Conservation (phyloP, 2,797 vertebrate species). For the Pangasius macronema region DNA sequence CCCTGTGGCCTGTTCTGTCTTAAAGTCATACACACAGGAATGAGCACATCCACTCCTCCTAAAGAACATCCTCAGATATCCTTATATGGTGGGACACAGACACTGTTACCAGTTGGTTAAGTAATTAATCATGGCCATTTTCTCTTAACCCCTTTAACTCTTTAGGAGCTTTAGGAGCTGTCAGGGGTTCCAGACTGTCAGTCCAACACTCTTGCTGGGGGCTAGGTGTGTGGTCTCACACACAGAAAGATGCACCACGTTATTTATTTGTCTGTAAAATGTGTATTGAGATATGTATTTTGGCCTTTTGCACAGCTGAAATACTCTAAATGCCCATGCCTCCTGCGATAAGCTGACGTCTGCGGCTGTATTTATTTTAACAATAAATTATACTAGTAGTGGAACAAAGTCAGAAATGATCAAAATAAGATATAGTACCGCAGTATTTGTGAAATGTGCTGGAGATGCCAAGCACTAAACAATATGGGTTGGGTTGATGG, state of each 20-base stretch:
- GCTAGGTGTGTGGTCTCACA: not conserved
- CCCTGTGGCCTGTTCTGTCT: not conserved
- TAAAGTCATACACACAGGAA: conserved; percentile 10
- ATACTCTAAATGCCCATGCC: not conserved
- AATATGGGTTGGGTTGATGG: not conserved
- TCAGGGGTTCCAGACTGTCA: not conserved
- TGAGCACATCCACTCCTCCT: not conserved
- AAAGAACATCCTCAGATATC: conserved; percentile 5
- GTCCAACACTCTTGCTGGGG: not conserved
- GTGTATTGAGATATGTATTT: not conserved
- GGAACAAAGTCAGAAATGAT: not conserved
- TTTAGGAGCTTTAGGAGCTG: not conserved
- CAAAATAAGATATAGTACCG: not conserved
- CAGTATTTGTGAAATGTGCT: not conserved
- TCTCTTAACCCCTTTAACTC: not conserved
- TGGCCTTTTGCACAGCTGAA: not conserved
- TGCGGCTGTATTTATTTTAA: too few species aligned
- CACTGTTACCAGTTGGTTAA: conserved; percentile 1
- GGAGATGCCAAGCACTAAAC: not conserved
- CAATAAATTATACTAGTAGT: not conserved
- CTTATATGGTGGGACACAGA: conserved; percentile 2
- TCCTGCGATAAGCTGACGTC: not conserved
- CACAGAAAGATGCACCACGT: not conserved
- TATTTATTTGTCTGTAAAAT: not conserved
- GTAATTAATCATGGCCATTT: conserved; percentile 14